Conservation (phyloP, 2,113 vertebrate genomes). For the Amia ocellicauda region DNA sequence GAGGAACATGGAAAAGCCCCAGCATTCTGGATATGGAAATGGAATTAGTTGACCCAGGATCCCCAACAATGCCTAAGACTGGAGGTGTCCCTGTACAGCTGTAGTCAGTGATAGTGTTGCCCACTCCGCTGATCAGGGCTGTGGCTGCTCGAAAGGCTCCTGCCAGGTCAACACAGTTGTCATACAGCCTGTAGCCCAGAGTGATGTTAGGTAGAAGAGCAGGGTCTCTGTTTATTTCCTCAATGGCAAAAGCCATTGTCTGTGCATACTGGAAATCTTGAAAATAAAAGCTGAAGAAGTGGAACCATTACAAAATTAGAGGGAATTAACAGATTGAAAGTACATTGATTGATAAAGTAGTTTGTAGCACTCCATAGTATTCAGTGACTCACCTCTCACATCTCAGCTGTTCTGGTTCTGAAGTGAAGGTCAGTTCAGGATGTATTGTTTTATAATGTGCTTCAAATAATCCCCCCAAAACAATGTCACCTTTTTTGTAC, state of each 20-base stretch:
- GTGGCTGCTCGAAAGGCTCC: not conserved
- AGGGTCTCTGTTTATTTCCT: constrained; percentile 1
- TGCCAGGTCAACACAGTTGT: not conserved
- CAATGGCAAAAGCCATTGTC: constrained; percentile 5
- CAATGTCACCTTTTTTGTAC: constrained; percentile 6
- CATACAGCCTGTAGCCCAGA: constrained; percentile 1
- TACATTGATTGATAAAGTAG: not conserved
- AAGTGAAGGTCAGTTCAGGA: not conserved
- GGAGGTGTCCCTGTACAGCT: not conserved
- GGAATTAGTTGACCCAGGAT: not conserved
- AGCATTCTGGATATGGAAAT: not conserved
- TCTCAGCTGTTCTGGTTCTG: not conserved
- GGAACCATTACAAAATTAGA: too few species aligned
- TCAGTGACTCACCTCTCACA: not conserved
- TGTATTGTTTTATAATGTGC: not conserved
- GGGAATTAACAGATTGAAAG: not conserved
- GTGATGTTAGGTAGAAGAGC: not conserved
- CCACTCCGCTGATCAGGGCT: not conserved
- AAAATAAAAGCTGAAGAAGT: not conserved
- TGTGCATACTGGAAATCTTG: not conserved
- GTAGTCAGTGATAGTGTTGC: not conserved
- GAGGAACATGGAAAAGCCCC: not conserved
- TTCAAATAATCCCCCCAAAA: not conserved
- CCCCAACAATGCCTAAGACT: not conserved
- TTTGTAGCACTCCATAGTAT: not conserved